Conservation (phyloP, 2,797 vertebrate species). For the Sebastes vulpes region DNA sequence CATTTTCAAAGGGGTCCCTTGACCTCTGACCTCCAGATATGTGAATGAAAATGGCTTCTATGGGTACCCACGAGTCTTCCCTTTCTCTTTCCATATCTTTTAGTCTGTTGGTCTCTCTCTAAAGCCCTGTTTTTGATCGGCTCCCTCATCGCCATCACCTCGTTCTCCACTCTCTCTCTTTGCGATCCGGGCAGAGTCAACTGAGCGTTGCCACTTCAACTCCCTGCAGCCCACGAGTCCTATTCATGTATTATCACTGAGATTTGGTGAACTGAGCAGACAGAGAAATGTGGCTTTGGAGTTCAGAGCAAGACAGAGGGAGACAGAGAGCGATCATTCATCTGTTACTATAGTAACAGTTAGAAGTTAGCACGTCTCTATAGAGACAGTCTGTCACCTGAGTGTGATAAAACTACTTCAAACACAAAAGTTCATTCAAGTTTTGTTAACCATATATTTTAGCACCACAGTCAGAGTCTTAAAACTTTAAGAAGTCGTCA, state of each 20-base stretch:
- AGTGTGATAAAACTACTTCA: not conserved
- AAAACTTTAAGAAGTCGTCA: not conserved
- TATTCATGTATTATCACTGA: not conserved
- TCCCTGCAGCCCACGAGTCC: not conserved
- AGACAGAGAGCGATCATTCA: not conserved
- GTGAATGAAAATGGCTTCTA: too few species aligned
- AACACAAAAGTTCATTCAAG: not conserved
- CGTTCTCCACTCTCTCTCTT: not conserved
- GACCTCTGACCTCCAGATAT: too few species aligned
- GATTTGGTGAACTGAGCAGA: constrained; percentile 14
- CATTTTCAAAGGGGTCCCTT: too few species aligned
- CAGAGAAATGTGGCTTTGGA: constrained; percentile 4
- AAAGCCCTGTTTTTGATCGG: not conserved
- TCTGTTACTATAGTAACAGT: constrained; percentile 3
- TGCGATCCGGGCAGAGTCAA: not conserved
- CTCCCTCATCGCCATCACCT: not conserved
- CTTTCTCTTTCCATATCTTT: not conserved
- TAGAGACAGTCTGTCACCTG: not conserved
- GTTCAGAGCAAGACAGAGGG: not conserved
- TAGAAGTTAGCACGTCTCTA: not conserved
- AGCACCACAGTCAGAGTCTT: not conserved
- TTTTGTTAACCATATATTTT: not conserved
- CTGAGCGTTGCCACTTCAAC: not conserved
- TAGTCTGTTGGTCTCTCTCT: not conserved
- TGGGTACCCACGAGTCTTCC: too few species aligned